Conservation (phyloP, 1,140 invertebrate genomes). For the Aphaenogaster rudis region DNA sequence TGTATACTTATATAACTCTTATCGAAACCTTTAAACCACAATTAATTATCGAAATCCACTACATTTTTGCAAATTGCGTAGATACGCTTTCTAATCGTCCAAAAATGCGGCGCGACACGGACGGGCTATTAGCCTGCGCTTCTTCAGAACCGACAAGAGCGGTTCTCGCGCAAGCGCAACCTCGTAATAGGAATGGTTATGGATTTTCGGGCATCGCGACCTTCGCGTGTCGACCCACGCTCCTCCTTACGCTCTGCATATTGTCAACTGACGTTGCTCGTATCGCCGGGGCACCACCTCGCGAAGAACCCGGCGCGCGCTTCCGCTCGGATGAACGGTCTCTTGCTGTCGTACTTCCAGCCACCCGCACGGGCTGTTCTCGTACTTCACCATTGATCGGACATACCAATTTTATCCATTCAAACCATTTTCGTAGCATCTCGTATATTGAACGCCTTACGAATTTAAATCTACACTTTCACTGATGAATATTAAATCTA, state of each 20-base stretch:
- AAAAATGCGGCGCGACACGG: constrained; percentile 60
- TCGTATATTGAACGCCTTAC: not conserved
- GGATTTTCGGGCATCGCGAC: constrained; percentile 82
- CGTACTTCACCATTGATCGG: constrained; percentile 27
- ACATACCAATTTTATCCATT: constrained; percentile 30
- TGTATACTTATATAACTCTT: not conserved
- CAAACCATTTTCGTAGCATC: not conserved
- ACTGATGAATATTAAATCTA: not conserved
- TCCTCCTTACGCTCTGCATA: constrained; percentile 62
- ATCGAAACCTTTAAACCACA: not conserved
- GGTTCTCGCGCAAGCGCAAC: constrained; percentile 72
- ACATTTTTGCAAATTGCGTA: not conserved
- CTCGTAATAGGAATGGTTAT: constrained; percentile 79
- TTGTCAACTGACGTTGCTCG: constrained; percentile 51
- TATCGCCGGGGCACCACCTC: constrained; percentile 12
- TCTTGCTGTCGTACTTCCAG: constrained; percentile 5
- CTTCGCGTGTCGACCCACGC: constrained; percentile 77
- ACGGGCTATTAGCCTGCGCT: constrained; percentile 67
- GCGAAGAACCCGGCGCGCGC: constrained; percentile 31
- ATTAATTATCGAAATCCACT: not conserved
- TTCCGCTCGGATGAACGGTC: constrained; percentile 38
- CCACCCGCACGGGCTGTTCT: not conserved
- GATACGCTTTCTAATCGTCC: constrained; percentile 41
- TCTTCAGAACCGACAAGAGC: constrained; percentile 60
- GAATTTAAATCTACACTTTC: not conserved